A percentile compares a stretch with the other conserved stretches of the same genome.
Evolutionary conservation across 2,797 vertebrate species (phyloP).

Genomic region (Anguilla anguilla): DNA sequence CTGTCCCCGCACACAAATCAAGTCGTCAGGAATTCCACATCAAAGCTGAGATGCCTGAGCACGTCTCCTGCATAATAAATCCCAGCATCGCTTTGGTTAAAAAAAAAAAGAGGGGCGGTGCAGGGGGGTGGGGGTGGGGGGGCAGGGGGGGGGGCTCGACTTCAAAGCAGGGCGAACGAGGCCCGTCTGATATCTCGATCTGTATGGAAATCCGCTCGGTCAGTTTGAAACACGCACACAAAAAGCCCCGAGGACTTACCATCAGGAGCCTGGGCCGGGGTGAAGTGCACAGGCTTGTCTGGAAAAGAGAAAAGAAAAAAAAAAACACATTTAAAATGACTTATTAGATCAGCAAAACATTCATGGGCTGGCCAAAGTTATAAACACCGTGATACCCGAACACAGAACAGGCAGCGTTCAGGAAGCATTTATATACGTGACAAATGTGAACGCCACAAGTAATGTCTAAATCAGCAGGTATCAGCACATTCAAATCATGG

Average conservation of each 20-base stretch:
- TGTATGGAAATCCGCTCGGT: conserved; percentile 41
- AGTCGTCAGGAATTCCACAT: conserved; percentile 66
- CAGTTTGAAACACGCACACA: conserved; percentile 39
- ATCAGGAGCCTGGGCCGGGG: conserved; percentile 71
- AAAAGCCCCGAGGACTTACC: conserved; percentile 72
- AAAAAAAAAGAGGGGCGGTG: conserved; percentile 41
- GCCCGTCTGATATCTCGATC: conserved; percentile 48
- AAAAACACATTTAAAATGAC: conserved; percentile 34
- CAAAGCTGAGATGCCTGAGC: conserved; percentile 39
- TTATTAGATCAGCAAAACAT: conserved; percentile 60
- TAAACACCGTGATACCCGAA: neutral
- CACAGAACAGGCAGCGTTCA: neutral
- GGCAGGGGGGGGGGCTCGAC: conserved; percentile 42
- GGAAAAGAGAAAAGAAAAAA: conserved; percentile 63
- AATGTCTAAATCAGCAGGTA: neutral
- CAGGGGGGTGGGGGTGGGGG: conserved; percentile 25
- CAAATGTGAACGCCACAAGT: neutral
- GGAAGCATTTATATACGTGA: neutral
- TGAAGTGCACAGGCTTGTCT: conserved; percentile 81
- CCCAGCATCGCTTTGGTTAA: conserved; percentile 43
- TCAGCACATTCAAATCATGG: neutral
- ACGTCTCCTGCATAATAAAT: conserved; percentile 21
- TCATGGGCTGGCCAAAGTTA: conserved; percentile 49
- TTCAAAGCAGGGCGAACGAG: conserved; percentile 61
- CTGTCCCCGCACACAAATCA: conserved; percentile 56